These are phyloP conservation scores for Cirrhinus mrigala DNA, from an alignment of 2,797 vertebrate genomes.

Conservation along the genomic window DNA sequence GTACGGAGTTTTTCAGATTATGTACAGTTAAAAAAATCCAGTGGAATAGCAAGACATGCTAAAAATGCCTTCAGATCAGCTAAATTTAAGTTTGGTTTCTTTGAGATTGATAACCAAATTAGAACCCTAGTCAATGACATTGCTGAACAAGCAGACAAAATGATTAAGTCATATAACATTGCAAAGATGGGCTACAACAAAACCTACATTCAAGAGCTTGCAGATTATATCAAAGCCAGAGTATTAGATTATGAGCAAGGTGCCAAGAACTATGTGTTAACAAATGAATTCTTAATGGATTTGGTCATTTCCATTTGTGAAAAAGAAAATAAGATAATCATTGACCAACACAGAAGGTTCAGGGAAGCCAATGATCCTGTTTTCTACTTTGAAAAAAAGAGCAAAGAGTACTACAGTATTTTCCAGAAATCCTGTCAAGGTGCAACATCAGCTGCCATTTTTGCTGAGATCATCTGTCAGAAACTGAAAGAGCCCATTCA, in stretches of 20 bases:
- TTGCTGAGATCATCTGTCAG: conserved; percentile 30
- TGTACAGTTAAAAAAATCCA: neutral
- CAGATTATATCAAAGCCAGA: neutral
- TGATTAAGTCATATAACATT: neutral
- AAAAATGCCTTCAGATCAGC: too few relatives aligned
- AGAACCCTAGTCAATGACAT: neutral
- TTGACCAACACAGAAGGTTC: neutral
- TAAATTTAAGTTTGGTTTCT: neutral
- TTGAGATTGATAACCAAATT: neutral
- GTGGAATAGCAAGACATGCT: too few relatives aligned
- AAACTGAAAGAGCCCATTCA: conserved; percentile 22
- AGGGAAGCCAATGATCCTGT: conserved; percentile 3
- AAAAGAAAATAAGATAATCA: neutral
- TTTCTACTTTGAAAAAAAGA: conserved; percentile 2
- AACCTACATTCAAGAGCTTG: neutral
- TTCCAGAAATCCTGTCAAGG: conserved; percentile 27
- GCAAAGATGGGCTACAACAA: conserved; percentile 11
- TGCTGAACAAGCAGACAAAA: neutral
- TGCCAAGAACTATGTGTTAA: neutral
- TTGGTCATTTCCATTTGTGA: neutral
- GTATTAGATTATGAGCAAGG: neutral
- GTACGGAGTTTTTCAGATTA: neutral
- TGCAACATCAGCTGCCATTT: conserved; percentile 27
- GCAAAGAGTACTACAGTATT: neutral
- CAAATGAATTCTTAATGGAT: neutral